phyloP scores from a whole-genome alignment of 2,113 vertebrate genomes.

The Calyptommatus sinebrachiatus region DNA sequence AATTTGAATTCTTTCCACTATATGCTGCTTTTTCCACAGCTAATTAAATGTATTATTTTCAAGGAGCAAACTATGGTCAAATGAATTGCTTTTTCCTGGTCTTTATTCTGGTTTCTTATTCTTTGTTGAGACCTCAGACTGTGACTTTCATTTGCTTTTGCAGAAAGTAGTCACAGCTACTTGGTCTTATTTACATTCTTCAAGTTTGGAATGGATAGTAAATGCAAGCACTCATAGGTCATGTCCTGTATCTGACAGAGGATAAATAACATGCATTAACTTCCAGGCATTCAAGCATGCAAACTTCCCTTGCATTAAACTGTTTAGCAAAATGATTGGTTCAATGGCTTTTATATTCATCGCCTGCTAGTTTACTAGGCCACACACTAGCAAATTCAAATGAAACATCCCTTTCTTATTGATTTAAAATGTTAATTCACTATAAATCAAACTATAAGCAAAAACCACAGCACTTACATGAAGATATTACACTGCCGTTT shows the following conservation, averaged over 20 bases:
- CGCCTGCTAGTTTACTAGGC: background rate
- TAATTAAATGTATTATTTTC: background rate
- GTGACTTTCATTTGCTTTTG: background rate
- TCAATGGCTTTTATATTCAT: background rate
- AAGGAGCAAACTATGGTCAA: background rate
- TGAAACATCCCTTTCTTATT: background rate
- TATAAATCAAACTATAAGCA: constrained; percentile 11
- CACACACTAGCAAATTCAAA: constrained; percentile 10
- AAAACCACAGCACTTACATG: background rate
- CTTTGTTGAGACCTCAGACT: too few species aligned
- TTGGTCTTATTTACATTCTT: background rate
- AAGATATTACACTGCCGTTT: background rate
- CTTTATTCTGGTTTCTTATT: too few species aligned
- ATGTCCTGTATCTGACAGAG: background rate
- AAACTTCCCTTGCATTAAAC: constrained; percentile 7
- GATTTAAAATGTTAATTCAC: constrained; percentile 16
- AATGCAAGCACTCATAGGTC: background rate
- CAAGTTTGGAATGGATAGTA: background rate
- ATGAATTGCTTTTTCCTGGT: background rate
- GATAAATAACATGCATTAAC: constrained; percentile 4
- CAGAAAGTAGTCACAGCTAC: background rate
- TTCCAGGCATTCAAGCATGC: background rate
- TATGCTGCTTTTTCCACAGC: background rate
- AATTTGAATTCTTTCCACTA: background rate
- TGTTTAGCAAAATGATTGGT: background rate